These are phyloP conservation scores for Neopipo cinnamomea DNA, from an alignment of 2,113 vertebrate genomes.

Conservation along the genomic window DNA sequence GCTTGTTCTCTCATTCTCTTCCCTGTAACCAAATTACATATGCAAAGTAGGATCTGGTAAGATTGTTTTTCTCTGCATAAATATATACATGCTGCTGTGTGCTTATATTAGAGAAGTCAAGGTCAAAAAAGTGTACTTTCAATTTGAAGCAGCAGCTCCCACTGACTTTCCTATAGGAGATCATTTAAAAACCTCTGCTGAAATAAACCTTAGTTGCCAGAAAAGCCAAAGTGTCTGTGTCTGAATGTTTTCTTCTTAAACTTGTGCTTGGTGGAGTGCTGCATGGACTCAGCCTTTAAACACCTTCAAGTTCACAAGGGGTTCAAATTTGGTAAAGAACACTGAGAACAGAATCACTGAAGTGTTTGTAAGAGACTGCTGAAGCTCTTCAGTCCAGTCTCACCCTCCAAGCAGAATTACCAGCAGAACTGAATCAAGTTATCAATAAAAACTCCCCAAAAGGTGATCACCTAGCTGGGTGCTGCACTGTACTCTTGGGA, in stretches of 20 bases:
- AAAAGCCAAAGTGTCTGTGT: neutral
- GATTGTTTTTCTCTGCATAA: conserved; percentile 43
- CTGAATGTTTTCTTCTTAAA: neutral
- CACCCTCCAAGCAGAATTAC: neutral
- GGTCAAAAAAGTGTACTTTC: conserved; percentile 27
- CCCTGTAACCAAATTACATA: conserved; percentile 55
- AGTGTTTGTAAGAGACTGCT: neutral
- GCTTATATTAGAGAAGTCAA: conserved; percentile 18
- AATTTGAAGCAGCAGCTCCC: neutral
- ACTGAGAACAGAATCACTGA: neutral
- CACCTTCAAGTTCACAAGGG: neutral
- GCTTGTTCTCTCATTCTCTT: conserved; percentile 59
- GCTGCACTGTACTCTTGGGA: neutral
- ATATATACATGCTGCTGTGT: conserved; percentile 18
- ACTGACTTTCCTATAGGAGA: neutral
- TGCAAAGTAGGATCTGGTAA: conserved; percentile 38
- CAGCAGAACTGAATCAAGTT: neutral
- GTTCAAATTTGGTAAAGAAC: neutral
- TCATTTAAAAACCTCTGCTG: neutral
- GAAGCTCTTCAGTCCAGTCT: neutral
- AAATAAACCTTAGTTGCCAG: neutral
- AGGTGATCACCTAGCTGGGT: neutral
- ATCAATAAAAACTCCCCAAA: neutral
- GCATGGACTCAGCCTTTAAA: neutral
- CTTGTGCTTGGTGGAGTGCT: neutral